A percentile compares a stretch with the other conserved stretches of the same genome.
Evolutionary conservation across 2,888 invertebrate species (phyloP).

Genomic region (Drosophila mettleri): DNA sequence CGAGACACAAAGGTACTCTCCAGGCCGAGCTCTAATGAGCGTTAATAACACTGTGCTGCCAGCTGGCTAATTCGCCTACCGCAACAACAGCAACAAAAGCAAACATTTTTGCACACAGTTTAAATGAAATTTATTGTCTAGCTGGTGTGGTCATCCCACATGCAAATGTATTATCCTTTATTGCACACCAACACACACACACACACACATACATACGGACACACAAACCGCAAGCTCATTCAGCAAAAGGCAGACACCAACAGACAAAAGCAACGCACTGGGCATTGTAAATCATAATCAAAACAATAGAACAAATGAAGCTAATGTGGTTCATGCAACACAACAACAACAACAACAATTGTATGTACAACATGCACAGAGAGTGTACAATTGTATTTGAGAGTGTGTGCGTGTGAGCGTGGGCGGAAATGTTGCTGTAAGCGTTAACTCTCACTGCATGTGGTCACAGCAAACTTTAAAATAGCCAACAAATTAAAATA

Average conservation of each 20-base stretch:
- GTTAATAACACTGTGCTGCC: slow-evolving; percentile 50
- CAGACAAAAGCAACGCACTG: slow-evolving; percentile 74
- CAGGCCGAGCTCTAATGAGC: slow-evolving; percentile 54
- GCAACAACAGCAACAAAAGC: slow-evolving; percentile 22
- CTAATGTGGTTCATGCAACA: slow-evolving; percentile 70
- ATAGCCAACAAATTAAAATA: slow-evolving; percentile 38
- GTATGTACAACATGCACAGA: slow-evolving; percentile 3
- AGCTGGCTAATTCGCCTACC: slow-evolving; percentile 31
- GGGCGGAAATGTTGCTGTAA: slow-evolving; percentile 9
- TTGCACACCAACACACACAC: slow-evolving; percentile 28
- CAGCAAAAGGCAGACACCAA: slow-evolving; percentile 46
- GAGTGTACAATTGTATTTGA: not conserved
- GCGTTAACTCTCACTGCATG: slow-evolving; percentile 19
- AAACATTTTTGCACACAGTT: slow-evolving; percentile 48
- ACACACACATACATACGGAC: slow-evolving; percentile 10
- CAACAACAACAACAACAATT: slow-evolving; percentile 29
- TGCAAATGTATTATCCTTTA: slow-evolving; percentile 60
- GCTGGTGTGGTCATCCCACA: slow-evolving; percentile 39
- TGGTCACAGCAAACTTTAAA: slow-evolving; percentile 43
- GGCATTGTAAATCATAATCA: slow-evolving; percentile 83
- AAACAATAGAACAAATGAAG: slow-evolving; percentile 82
- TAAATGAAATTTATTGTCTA: slow-evolving; percentile 74
- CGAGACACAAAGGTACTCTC: slow-evolving; percentile 12
- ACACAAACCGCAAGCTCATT: slow-evolving; percentile 62
- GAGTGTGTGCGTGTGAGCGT: slow-evolving; percentile 1